These are phyloP conservation scores for Opisthocomus hoazin DNA, from an alignment of 2,113 vertebrate genomes.

Conservation along the genomic window DNA sequence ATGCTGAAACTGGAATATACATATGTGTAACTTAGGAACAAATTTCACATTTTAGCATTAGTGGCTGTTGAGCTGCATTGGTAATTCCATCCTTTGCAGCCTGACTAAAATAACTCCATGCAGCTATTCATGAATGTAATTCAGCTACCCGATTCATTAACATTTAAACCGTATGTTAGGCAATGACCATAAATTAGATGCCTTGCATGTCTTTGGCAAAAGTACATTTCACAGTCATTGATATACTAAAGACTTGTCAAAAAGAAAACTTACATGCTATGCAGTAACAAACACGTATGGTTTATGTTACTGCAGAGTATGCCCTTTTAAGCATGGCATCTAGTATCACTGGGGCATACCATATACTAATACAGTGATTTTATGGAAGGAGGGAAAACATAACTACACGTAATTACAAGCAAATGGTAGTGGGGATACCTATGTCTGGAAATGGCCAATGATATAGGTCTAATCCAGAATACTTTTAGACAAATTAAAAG, in stretches of 20 bases:
- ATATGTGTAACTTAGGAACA: neutral
- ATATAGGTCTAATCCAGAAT: neutral
- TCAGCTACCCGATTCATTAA: slow-evolving; percentile 52
- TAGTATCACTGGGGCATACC: neutral
- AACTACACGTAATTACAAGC: neutral
- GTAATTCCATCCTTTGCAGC: slow-evolving; percentile 16
- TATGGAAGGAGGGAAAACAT: neutral
- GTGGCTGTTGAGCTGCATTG: neutral
- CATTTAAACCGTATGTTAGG: slow-evolving; percentile 41
- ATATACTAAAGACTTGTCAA: neutral
- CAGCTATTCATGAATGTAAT: slow-evolving; percentile 49
- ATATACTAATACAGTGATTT: neutral
- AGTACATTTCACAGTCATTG: neutral
- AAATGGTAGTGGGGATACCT: neutral
- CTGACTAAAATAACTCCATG: slow-evolving; percentile 20
- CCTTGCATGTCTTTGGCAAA: slow-evolving; percentile 10
- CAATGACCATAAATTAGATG: slow-evolving; percentile 40
- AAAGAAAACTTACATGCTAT: neutral
- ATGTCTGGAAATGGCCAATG: neutral
- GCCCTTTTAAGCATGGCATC: neutral
- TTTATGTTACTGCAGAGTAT: neutral
- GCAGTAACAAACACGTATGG: neutral
- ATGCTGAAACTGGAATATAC: neutral
- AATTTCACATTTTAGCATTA: slow-evolving; percentile 30
- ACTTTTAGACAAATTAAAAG: neutral